Evolutionary conservation across 2,797 vertebrate species (phyloP), one percentile per base, ranked within the genome.

Genomic region (Dipus sagitta): DNA sequence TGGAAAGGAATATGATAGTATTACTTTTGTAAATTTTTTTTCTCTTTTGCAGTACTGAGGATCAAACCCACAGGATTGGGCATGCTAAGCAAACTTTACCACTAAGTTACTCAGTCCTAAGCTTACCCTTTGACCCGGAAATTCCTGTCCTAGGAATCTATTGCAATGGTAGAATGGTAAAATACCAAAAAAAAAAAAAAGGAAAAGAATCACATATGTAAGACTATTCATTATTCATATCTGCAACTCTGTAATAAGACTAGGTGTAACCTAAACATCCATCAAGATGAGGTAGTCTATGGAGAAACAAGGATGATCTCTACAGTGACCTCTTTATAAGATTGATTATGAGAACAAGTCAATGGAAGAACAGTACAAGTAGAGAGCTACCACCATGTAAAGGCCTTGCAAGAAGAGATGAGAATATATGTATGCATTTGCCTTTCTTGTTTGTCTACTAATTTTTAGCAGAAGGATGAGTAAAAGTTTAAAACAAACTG

Each of bases 101-200:
- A 54, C 32, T 71, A 14, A 84, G 21, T 13, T 58, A 84, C 47
- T 11, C 24, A 62, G 70, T 3, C 52, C 52, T 42, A 91, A 93
- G 91, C 34, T 91, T 77, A 79, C 60, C 34, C 32, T 86, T 34
- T 82, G 34, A 96, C 65, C 71, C 85, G 89, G 83, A 26, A 64
- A 91, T 71, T 52, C 75, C 34, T 91, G 24, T 75, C 52, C 32
- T 92, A 90, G 28, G 30, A 90, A 71, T 85, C 77, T 86, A 90
- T 26, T 42, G n/a, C 78, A 77, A 47, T 77, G 23, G 30, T 64
- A 77, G 62, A 77, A 65, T 54, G 47, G 6, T 47, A 47, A 47
- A 47, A 47, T 47, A 47, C 47, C 1, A 47, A 47, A 47, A 11
- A 47, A 17, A 0, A 7, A 90, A 81, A 85, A 82, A 47, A 47